Percentiles rank a stretch among this genome's conserved stretches.
Conservation (phyloP, 2,888 invertebrate species). For the Emmelina monodactyla region DNA sequence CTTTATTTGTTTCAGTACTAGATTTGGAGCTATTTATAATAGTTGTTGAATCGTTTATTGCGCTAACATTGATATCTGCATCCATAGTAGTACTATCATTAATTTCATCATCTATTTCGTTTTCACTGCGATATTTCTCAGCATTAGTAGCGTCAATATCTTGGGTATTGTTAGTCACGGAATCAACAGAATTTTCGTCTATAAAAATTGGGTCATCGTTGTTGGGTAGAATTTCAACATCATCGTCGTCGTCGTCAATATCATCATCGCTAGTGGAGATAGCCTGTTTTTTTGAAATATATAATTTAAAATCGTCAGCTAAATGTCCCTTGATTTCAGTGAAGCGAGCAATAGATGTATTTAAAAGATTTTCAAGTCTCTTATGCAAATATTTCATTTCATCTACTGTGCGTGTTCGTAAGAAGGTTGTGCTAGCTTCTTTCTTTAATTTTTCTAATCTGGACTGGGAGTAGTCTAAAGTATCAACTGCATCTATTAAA, state of each 20-base stretch:
- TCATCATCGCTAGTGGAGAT: conserved; percentile 16
- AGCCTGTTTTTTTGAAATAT: conserved; percentile 38
- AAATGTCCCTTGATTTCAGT: conserved; percentile 63
- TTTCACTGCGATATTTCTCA: conserved; percentile 58
- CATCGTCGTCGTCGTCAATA: conserved; percentile 47
- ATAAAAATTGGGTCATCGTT: conserved; percentile 59
- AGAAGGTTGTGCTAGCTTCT: conserved; percentile 44
- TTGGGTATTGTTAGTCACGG: conserved; percentile 24
- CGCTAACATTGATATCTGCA: too few species aligned
- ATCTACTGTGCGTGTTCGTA: conserved; percentile 47
- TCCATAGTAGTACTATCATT: conserved; percentile 3
- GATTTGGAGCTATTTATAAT: too few species aligned
- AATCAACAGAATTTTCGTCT: conserved; percentile 58
- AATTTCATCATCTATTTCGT: conserved; percentile 16
- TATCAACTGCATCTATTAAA: conserved; percentile 61
- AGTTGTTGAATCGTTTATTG: too few species aligned
- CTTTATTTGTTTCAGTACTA: too few species aligned
- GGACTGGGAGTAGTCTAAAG: conserved; percentile 62
- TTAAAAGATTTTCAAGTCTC: conserved; percentile 60
- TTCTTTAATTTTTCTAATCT: conserved; percentile 60
- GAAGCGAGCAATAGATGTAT: conserved; percentile 60
- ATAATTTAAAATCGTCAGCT: conserved; percentile 59
- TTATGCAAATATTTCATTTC: conserved; percentile 63
- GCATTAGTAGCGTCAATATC: conserved; percentile 45
- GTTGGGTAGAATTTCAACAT: conserved; percentile 42